These are phyloP conservation scores for Sebastes fasciatus DNA, from an alignment of 2,113 vertebrate species.

Conservation along the genomic window DNA sequence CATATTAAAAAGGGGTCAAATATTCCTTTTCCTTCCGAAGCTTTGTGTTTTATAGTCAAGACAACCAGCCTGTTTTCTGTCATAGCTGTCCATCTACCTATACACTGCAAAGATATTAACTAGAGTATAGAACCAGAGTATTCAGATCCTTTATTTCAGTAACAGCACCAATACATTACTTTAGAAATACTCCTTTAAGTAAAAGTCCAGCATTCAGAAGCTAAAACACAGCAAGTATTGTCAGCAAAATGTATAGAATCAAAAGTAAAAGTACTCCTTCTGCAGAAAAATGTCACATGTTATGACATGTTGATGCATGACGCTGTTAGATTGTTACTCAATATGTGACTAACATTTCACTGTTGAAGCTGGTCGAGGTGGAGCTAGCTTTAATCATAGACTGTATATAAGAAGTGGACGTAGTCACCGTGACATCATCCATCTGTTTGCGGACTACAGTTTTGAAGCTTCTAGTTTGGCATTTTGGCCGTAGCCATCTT, in stretches of 20 bases:
- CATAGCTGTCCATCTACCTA: no score
- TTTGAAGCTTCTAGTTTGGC: no score
- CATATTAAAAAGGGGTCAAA: neutral
- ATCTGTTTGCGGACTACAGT: no score
- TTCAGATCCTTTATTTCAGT: neutral
- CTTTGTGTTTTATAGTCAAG: neutral
- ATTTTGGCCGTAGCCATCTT: no score
- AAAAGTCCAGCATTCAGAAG: neutral
- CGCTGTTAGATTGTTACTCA: neutral
- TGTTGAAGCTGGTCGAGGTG: no score
- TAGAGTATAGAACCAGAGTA: neutral
- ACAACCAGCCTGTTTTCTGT: neutral
- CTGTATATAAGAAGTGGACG: no score
- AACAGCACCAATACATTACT: neutral
- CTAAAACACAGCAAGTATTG: neutral
- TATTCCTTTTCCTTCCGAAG: no score
- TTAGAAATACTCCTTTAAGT: neutral
- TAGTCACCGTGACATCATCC: no score
- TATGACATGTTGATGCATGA: no score
- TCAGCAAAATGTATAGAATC: neutral
- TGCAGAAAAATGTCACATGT: neutral
- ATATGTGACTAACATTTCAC: neutral
- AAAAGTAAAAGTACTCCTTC: neutral
- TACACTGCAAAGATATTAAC: neutral
- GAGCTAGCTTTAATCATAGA: no score